Conservation (phyloP, 2,113 vertebrate species). For the Lophura nycthemera region DNA sequence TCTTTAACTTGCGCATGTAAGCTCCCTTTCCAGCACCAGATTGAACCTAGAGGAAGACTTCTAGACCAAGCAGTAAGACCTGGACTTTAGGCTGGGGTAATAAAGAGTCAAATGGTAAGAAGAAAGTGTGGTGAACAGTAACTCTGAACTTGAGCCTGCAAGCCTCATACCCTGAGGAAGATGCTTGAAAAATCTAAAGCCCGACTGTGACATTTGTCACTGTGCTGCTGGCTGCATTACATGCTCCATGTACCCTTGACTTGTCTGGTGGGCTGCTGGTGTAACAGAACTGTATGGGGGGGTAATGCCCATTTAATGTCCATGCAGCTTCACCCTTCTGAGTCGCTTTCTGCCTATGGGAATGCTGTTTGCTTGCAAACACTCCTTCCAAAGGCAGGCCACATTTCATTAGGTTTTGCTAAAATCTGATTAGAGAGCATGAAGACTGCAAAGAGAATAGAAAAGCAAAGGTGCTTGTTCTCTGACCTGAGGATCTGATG, state of each 20-base stretch:
- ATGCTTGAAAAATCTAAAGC: not conserved
- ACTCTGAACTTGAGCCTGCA: not conserved
- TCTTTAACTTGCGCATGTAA: not conserved
- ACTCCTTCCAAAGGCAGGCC: not conserved
- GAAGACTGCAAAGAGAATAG: not conserved
- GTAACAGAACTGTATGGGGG: not conserved
- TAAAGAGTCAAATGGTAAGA: fast-evolving
- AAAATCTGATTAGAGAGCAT: not conserved
- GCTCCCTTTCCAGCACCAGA: not conserved
- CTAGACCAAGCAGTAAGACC: not conserved
- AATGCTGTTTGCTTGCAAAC: not conserved
- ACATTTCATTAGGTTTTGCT: not conserved
- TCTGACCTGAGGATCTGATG: not conserved
- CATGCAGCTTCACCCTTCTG: not conserved
- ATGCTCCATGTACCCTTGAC: not conserved
- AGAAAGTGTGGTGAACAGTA: not conserved
- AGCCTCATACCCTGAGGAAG: not conserved
- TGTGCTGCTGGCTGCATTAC: not conserved
- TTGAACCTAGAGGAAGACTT: not conserved
- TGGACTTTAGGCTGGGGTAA: not conserved
- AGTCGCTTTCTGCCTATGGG: not conserved
- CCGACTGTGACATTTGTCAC: not conserved
- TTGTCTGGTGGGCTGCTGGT: not conserved
- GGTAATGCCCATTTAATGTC: not conserved
- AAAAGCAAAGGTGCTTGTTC: not conserved